A percentile compares a stretch with the other conserved stretches of the same genome.
These are phyloP conservation scores for Sternotherus odoratus DNA, from an alignment of 2,797 vertebrate genomes.

Conservation along the genomic window DNA sequence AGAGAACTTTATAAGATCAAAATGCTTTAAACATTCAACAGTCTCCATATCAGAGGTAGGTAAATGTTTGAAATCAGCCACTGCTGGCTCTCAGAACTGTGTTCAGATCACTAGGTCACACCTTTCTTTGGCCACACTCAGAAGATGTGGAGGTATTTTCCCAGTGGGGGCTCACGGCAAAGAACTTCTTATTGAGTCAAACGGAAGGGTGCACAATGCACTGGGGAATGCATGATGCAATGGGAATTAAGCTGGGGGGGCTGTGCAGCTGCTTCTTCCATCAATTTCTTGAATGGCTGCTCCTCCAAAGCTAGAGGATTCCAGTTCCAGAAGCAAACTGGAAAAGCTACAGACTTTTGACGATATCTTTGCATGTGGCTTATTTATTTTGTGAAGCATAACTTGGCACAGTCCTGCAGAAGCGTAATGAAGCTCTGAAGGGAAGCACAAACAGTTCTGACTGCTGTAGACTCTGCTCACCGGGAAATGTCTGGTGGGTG, in stretches of 20 bases:
- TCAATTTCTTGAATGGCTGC: not conserved
- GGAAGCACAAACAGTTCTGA: not conserved
- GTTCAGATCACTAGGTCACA: not conserved
- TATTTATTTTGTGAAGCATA: not conserved
- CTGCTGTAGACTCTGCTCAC: not conserved
- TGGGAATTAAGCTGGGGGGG: not conserved
- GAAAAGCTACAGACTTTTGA: not conserved
- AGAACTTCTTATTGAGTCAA: not conserved
- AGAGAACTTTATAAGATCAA: not conserved
- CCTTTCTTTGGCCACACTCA: not conserved
- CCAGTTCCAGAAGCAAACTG: not conserved
- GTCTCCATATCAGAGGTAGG: not conserved
- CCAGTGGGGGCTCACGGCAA: not conserved
- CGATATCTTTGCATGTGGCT: not conserved
- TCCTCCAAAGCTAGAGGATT: not conserved
- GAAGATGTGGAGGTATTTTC: not conserved
- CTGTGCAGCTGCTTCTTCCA: not conserved
- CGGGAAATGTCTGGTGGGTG: not conserved
- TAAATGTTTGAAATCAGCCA: not conserved
- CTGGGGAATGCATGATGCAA: not conserved
- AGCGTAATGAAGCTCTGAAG: not conserved
- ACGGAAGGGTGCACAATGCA: accelerated
- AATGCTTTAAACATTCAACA: not conserved
- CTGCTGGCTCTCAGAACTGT: not conserved
- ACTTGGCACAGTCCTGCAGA: not conserved